Base-by-base conservation (phyloP, 2,113 vertebrate genomes). In the Ascaphus truei region DNA sequence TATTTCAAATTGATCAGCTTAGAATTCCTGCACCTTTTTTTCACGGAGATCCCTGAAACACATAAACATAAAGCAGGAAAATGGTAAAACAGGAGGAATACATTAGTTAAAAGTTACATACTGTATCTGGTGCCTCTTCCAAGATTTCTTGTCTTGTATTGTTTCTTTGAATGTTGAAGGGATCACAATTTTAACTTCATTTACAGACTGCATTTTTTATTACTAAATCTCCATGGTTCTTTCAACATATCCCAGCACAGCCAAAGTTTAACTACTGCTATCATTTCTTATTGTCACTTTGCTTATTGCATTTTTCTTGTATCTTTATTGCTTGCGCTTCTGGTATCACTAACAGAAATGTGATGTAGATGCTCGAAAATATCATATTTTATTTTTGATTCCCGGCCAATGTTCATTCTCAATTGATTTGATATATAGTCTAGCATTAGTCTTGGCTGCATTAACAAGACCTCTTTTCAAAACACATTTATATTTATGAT, bases 401-500 rank as follows among this genome's bases (percentile, higher is more conserved):
- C 78, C 75, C 76, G 74, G 69, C 79, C 75, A 83, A 66, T 29
- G 76, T 77, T 86, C 41, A n/a, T 50, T 59, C 64, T 83, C 82
- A 73, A 74, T 82, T 72, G 81, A 72, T 81, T 83, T 88, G 87
- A 92, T 86, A 85, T 87, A 91, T 79, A 73, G 85, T 48, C 77
- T 73, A 78, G 61, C 84, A 85, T 90, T 87, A 83, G 80, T 88
- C 90, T 91, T 87, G 84, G 85, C 83, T 84, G 83, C 84, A 88
- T 90, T 91, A 89, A 86, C 84, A 83, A 87, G 84, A 83, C 84
- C 88, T 88, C 87, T 88, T 90, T 90, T 88, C 90, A 85, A 87
- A 90, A 89, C 88, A 88, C 86, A 85, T 89, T 92, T 88, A 82
- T 92, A 91, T 89, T 92, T 89, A 92, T 89, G 87, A 88, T 74